Evolutionary conservation across 2,113 vertebrate genomes (phyloP).

Genomic region (Dinomys branickii): DNA sequence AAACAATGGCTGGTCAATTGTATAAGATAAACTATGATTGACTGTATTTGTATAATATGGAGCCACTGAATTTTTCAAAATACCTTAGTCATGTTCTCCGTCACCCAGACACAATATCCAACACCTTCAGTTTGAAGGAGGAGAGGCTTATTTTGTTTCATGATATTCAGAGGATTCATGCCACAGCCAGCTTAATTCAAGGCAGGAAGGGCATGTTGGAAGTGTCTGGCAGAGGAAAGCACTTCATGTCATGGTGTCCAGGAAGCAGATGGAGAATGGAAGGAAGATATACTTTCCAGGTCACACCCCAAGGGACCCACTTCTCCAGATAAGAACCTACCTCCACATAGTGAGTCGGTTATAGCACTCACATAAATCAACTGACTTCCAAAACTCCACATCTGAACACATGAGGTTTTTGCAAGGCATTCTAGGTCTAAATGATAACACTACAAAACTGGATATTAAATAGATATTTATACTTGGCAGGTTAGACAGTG

Average conservation of each 20-base stretch:
- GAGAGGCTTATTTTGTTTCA: not conserved
- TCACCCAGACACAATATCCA: not conserved
- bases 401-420: not conserved
- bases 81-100: not conserved
- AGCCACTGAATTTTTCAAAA: not conserved
- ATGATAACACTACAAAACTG: not conserved
- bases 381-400: not conserved
- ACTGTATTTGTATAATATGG: not conserved
- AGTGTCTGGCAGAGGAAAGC: not conserved
- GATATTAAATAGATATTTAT: not conserved
- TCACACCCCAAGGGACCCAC: not conserved
- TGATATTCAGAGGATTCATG: not conserved
- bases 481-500: not conserved
- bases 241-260: not conserved
- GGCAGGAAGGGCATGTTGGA: not conserved
- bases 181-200: not conserved
- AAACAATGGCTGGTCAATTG: not conserved
- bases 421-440: not conserved
- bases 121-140: not conserved
- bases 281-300: not conserved
- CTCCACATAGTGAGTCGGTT: not conserved
- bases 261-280: not conserved
- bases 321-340: not conserved
- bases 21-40: not conserved
- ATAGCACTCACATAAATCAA: not conserved